Base-by-base conservation (phyloP, 2,113 vertebrate genomes). In the Arothron firmamentum region DNA sequence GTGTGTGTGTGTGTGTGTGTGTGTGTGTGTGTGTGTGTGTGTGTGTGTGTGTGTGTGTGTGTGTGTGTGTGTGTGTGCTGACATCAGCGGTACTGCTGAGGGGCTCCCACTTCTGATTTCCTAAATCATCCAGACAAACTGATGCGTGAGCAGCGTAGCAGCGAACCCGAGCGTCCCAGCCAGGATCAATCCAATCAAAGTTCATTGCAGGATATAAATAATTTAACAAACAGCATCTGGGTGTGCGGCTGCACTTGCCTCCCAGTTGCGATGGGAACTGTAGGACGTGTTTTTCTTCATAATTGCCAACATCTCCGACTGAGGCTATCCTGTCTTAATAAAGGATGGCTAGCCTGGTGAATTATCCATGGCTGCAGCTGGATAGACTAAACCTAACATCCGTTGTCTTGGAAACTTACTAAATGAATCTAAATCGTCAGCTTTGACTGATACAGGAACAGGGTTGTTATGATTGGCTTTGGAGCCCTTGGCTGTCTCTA, bases 151-250 rank as follows among this genome's bases (percentile, higher is more conserved):
- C 72, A 58, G 66, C 79, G 77, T 53, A 71, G 70, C 70, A 67
- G 74, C 65, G 41, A 67, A 75, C 68, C 65, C 62, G 79, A 82
- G 72, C 70, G 76, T 65, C 62, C 82, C 66, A 63, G 58, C 74
- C 56, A 67, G 75, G 74, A 88, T 90, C 88, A 85, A 90, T 90
- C 80, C 82, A 88, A 88, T 88, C 88, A 88, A 89, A 89, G 81
- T 83, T 85, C 68, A 80, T 87, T 74, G 71, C 79, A 64, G 65
- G 83, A 81, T 65, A 68, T 88, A 88, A 84, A 90, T 90, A 87
- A 87, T 89, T 90, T 76, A 85, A 90, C 86, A 77, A 87, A 85
- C 70, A 72, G 70, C 77, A 82, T 82, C 72, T 77, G 79, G 77
- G 65, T 74, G 59, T 65, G 74, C 65, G 75, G 54, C 69, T 74